phyloP scores from a whole-genome alignment of 2,113 vertebrate genomes.

The Cyanoramphus novaezelandiae region DNA sequence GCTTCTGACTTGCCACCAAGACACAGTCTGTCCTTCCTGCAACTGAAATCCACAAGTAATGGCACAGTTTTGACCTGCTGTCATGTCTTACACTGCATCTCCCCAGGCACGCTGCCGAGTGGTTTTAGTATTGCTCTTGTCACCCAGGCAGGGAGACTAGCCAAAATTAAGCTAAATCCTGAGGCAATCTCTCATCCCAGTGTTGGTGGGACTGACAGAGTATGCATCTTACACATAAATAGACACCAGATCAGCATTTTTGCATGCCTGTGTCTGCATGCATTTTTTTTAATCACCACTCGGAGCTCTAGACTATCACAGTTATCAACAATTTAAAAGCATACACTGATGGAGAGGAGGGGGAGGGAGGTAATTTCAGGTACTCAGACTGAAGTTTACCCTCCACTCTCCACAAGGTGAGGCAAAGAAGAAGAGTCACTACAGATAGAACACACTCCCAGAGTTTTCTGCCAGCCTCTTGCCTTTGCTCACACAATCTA shows the following conservation, averaged over 20 bases:
- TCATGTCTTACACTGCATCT: not conserved
- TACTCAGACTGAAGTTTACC: constrained; percentile 49
- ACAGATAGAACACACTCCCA: not conserved
- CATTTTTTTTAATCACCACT: not conserved
- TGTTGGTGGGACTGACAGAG: not conserved
- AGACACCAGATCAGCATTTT: not conserved
- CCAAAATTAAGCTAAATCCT: not conserved
- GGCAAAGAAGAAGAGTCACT: not conserved
- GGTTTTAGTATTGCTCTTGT: not conserved
- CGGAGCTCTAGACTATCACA: not conserved
- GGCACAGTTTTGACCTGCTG: not conserved
- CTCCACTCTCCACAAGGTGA: not conserved
- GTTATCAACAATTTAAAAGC: not conserved
- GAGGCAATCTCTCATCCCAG: not conserved
- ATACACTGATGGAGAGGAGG: not conserved
- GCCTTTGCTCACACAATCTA: not conserved
- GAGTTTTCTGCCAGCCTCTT: not conserved
- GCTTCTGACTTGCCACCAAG: not conserved
- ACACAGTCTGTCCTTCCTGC: not conserved
- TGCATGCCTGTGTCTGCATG: not conserved
- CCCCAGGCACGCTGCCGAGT: not conserved
- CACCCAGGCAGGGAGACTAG: not conserved
- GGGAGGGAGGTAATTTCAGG: not conserved
- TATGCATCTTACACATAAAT: not conserved
- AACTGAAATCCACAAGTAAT: not conserved